phyloP scores from a whole-genome alignment of 2,888 invertebrate species.

The Drosophila phalerata region DNA sequence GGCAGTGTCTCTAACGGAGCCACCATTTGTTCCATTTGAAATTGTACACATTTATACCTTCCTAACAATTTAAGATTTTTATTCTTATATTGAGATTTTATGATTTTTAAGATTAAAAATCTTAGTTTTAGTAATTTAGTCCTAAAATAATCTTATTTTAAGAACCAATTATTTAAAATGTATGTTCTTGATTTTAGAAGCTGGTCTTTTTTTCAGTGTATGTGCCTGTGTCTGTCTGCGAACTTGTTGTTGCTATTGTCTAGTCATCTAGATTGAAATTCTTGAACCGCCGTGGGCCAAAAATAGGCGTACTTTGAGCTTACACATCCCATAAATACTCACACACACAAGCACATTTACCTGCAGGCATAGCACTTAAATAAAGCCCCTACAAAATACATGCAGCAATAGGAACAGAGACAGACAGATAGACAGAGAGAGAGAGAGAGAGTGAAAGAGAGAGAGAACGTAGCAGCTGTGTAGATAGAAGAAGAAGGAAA shows the following conservation, averaged over 20 bases:
- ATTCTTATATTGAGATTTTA: no score
- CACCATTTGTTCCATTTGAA: no score
- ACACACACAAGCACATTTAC: not conserved
- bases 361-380: constrained; percentile 3
- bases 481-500: not conserved
- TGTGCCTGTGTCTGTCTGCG: not conserved
- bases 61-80: no score
- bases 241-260: constrained; percentile 43
- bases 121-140: no score
- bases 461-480: not conserved
- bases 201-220: not conserved
- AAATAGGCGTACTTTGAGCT: constrained; percentile 13
- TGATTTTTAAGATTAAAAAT: no score
- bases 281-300: constrained; percentile 26
- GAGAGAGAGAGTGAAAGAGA: not conserved
- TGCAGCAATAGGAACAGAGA: not conserved
- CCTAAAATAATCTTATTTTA: no score
- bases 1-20: no score
- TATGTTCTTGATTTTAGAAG: no score
- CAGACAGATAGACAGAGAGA: no score
- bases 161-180: no score
- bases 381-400: not conserved
- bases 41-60: no score
- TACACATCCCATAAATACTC: not conserved
- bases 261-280: constrained; percentile 58